Percentiles rank a stretch among this genome's conserved stretches.
Evolutionary conservation across 2,888 invertebrate species (phyloP).

Genomic region (Orgyia antiqua): DNA sequence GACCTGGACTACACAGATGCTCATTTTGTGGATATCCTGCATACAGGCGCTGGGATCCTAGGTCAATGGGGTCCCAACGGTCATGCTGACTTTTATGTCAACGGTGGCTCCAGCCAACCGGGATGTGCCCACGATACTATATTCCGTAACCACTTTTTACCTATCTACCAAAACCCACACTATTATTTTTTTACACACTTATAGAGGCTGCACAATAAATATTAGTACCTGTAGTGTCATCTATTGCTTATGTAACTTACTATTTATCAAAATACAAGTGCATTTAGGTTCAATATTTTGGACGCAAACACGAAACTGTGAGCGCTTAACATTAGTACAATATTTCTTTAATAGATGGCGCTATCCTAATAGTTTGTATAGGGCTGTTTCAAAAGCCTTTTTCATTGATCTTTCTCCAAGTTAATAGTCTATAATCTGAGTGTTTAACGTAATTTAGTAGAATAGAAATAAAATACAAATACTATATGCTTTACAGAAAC

Average conservation of each 20-base stretch:
- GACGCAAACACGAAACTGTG: no score
- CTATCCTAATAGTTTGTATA: not conserved
- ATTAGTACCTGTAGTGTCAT: no score
- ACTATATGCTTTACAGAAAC: conserved; percentile 80
- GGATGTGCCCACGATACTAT: conserved; percentile 90
- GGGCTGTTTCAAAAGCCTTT: no score
- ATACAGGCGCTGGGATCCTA: conserved; percentile 91
- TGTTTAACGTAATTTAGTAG: no score
- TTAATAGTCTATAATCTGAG: no score
- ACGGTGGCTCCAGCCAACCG: conserved; percentile 92
- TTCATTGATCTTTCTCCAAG: no score
- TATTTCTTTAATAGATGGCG: conserved; percentile 13
- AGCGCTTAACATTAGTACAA: conserved; percentile 5
- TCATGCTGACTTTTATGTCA: conserved; percentile 93
- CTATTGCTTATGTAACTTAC: no score
- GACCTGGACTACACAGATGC: conserved; percentile 90
- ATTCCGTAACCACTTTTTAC: conserved; percentile 80
- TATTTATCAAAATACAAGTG: no score
- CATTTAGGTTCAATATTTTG: no score
- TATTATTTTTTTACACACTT: no score
- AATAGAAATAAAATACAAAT: not conserved
- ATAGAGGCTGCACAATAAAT: no score
- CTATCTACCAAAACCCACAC: not conserved
- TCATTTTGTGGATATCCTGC: conserved; percentile 88
- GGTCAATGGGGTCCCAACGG: conserved; percentile 95